Base-by-base conservation (phyloP, 2,888 invertebrate genomes). In the Petrolisthes manimaculis region DNA sequence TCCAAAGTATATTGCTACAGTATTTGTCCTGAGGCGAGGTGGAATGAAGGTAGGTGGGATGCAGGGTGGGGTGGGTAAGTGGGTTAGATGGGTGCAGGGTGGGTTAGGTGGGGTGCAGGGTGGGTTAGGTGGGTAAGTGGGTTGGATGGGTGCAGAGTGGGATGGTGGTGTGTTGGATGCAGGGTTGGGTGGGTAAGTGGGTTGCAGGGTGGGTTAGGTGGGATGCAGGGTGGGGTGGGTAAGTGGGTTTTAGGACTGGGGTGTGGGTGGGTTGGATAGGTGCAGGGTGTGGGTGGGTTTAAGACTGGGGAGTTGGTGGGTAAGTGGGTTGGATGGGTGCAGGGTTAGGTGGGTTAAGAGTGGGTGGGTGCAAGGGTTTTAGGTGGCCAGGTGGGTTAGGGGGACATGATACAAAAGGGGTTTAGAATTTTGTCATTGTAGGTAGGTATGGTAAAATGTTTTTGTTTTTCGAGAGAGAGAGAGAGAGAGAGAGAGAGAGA, bases 401-500 rank as follows among this genome's bases (percentile, higher is more conserved):
- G 77, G 14, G 5, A 53, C 5, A 78, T 78, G 53, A 24, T 51
- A 37, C n/a, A 37, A 37, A 37, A 2, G 1, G 37, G 5, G 18
- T 5, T 18, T 53, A 18, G 18, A 37, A 51, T 78, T 37, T 18
- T 5, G 2, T 37, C 18, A 53, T 24, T 37, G 24, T 37, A 14
- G 18, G 24, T 77, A 18, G 78, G 18, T 53, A 24, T 18, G 5
- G 51, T 78, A 12, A 51, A 8, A 51, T 51, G 18, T 0, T 21
- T 37, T 78, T 51, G 18, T 4, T 61, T 61, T 12, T 21, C 71
- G 1, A 51, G 37, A n/a, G 9, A 18, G 67, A 69, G 82, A 61
- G 69, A 61, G 80, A 67, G 69, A 83, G 56, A 82, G 81, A 61
- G 67, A 56, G 81, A 82, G 81, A 9, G 82, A 37, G 82, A 51